Percentiles rank a stretch among this genome's conserved stretches.
These are phyloP conservation scores for Lagopus leucura DNA, from an alignment of 2,113 vertebrate genomes.

Conservation along the genomic window DNA sequence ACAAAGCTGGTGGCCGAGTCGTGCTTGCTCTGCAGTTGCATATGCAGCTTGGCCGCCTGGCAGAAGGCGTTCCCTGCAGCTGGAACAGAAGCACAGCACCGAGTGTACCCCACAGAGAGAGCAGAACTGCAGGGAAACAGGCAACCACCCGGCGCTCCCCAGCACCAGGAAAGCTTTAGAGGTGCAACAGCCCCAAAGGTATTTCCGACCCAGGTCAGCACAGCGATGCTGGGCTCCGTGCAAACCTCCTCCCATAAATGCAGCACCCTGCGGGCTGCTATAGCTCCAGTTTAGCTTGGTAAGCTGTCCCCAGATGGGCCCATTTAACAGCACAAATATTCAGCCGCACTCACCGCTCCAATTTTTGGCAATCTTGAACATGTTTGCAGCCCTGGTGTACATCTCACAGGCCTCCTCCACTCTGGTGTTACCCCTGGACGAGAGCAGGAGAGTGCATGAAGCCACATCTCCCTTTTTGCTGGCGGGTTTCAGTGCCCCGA, in stretches of 20 bases:
- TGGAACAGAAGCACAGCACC: slow-evolving; percentile 50
- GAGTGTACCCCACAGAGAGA: background rate
- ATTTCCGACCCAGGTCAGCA: background rate
- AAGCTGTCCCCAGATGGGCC: background rate
- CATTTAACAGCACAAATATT: background rate
- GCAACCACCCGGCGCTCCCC: fast-evolving
- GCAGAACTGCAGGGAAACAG: fast-evolving
- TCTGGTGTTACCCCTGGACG: slow-evolving; percentile 89
- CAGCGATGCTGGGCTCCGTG: background rate
- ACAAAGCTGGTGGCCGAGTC: slow-evolving; percentile 96
- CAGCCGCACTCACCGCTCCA: slow-evolving; percentile 88
- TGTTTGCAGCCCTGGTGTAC: slow-evolving; percentile 98
- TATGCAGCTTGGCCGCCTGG: slow-evolving; percentile 93
- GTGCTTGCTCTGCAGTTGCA: slow-evolving; percentile 98
- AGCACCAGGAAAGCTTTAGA: fast-evolving
- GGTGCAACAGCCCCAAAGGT: background rate
- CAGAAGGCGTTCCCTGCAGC: slow-evolving; percentile 94
- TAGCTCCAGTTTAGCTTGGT: background rate
- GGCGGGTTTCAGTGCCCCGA: background rate
- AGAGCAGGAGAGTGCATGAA: background rate
- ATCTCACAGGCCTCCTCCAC: slow-evolving; percentile 98
- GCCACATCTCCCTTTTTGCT: no score
- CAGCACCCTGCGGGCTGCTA: background rate
- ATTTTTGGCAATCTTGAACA: slow-evolving; percentile 99
- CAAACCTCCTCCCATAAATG: background rate